These are phyloP conservation scores for Catocala nupta DNA, from an alignment of 2,888 invertebrate species.

Conservation along the genomic window DNA sequence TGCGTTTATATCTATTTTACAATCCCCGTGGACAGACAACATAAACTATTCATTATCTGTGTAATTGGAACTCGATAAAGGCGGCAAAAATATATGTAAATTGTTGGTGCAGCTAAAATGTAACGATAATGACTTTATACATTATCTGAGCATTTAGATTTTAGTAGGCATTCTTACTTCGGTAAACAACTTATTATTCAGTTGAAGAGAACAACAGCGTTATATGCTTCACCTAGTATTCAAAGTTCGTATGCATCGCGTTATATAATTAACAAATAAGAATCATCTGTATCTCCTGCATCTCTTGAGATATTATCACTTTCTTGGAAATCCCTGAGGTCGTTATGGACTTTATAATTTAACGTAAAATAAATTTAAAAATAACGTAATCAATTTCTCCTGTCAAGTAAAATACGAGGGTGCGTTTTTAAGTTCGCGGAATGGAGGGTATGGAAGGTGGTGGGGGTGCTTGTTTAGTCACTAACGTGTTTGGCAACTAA, in stretches of 20 bases:
- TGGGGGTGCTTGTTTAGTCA: too few relatives aligned
- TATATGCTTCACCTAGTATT: background rate
- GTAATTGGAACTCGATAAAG: slow-evolving; percentile 58
- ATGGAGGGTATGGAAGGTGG: too few relatives aligned
- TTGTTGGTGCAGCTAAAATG: slow-evolving; percentile 38
- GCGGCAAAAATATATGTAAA: slow-evolving; percentile 53
- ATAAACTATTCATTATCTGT: slow-evolving; percentile 57
- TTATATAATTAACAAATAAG: slow-evolving; percentile 20
- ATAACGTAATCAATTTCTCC: slow-evolving; percentile 38
- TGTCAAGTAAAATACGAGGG: slow-evolving; percentile 32
- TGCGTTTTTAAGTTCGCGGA: too few relatives aligned
- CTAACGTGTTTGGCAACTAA: too few relatives aligned
- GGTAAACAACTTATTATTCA: background rate
- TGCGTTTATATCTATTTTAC: slow-evolving; percentile 51
- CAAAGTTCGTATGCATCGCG: too few relatives aligned
- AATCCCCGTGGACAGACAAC: slow-evolving; percentile 45
- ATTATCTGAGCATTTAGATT: slow-evolving; percentile 23
- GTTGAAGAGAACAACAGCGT: background rate
- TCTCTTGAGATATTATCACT: slow-evolving; percentile 36
- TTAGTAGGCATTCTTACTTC: background rate
- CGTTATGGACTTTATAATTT: slow-evolving; percentile 37
- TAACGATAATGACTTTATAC: slow-evolving; percentile 34
- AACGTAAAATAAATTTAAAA: slow-evolving; percentile 34
- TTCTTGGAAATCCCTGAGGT: slow-evolving; percentile 44
- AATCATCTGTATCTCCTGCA: slow-evolving; percentile 25